Base-by-base conservation (phyloP, 2,113 vertebrate genomes). In the Tor tambroides region DNA sequence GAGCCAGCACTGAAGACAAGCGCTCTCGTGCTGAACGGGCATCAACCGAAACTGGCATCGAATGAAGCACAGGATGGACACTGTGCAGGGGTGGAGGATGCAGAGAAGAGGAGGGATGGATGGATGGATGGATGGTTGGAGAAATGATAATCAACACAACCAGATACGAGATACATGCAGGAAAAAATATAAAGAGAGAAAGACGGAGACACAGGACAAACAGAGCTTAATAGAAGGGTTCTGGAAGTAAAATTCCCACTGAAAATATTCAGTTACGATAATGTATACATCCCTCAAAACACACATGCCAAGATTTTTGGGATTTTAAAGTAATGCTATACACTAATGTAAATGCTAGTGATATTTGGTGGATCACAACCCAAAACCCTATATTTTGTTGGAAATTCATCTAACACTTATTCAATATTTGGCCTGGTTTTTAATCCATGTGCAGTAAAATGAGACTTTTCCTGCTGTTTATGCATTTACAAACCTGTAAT, bases 11-110 rank as follows among this genome's bases (percentile, higher is more conserved):
- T 61, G 21, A 32, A 56, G 49, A 54, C 76, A 56, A 28, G 75
- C 26, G n/a, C 35, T 74, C 35, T n/a, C 35, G 71, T 74, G 71
- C 71, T 74, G 19, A 17, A 80, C 14, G 23, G 54, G 28, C 32
- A 80, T 80, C 54, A 80, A 26, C 56, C 61, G 67, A 65, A 82
- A 82, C 15, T 82, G 80, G 80, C 63, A 67, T 82, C 0, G 59
- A 67, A 82, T 46, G 74, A 79, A 67, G 78, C 59, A 86, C 41
- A 71, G 19, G 2, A 35, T 35, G 41, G 5, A 54, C 15, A 17
- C 51, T 54, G 15, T 54, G 51, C 15, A 54, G 51, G 8, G 1
- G 51, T 28, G 32, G 15, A 32, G 6, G n/a, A 32, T 9, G 19
- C 11, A 28, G 61, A 51, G n/a, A 51, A 15, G 4, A 51, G 49